Conservation (phyloP, 2,113 vertebrate species). For the Protobothrops mucrosquamatus region DNA sequence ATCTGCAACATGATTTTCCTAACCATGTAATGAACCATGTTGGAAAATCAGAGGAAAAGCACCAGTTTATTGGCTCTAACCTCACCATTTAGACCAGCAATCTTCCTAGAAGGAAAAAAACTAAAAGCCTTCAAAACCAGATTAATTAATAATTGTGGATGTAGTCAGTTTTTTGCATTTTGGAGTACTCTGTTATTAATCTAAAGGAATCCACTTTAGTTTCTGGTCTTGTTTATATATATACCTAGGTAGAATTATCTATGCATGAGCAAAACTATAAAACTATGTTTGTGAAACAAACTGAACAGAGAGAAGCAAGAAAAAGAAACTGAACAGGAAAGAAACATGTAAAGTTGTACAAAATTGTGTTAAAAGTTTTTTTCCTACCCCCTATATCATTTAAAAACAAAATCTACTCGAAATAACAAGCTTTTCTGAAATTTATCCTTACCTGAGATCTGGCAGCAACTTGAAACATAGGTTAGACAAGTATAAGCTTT, state of each 20-base stretch:
- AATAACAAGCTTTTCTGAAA: neutral
- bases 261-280: neutral
- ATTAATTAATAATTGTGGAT: neutral
- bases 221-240: neutral
- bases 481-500: slow-evolving; percentile 7
- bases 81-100: neutral
- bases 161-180: neutral
- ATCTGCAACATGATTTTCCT: too few relatives aligned
- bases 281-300: neutral
- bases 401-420: neutral
- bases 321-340: neutral
- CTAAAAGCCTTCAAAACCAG: neutral
- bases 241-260: neutral
- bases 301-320: neutral
- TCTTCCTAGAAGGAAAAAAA: neutral
- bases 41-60: neutral
- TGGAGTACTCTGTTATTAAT: neutral
- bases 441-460: slow-evolving; percentile 20
- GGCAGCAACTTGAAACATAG: neutral
- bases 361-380: neutral
- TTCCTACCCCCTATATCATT: neutral
- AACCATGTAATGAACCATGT: neutral
- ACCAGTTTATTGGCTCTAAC: neutral
- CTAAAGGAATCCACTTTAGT: neutral
- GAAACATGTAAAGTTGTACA: neutral